These are phyloP conservation scores for Parthenolecanium corni DNA, from an alignment of 2,888 invertebrate species.

Conservation along the genomic window DNA sequence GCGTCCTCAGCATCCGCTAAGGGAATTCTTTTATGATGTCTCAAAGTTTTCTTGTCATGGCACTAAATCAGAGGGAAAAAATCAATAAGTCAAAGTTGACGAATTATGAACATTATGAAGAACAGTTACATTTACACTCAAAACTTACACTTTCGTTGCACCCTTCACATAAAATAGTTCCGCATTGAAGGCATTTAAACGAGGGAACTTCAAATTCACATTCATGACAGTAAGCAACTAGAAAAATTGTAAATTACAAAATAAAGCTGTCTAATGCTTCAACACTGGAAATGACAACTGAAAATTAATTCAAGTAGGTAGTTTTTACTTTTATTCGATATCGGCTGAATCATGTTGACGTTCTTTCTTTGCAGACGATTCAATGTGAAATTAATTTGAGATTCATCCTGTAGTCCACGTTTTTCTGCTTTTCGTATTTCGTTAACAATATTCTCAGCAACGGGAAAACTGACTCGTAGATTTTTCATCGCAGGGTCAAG, in stretches of 20 bases:
- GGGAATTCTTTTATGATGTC: background rate
- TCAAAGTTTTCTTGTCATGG: background rate
- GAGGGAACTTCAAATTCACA: background rate
- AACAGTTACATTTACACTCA: background rate
- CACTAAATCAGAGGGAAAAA: background rate
- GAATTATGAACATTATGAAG: no score
- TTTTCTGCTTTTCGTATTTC: background rate
- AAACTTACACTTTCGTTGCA: background rate
- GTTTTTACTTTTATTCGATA: no score
- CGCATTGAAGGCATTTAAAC: background rate
- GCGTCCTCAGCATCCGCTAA: no score
- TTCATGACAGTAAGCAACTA: background rate
- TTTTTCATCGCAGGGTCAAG: background rate
- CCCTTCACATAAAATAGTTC: background rate
- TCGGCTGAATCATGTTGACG: no score
- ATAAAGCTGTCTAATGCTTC: no score
- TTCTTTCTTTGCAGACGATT: background rate
- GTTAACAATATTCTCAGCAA: background rate
- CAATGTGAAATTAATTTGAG: background rate
- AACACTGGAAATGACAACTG: background rate
- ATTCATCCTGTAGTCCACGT: background rate
- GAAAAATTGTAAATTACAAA: background rate
- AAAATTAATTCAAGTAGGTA: no score
- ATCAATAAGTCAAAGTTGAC: no score
- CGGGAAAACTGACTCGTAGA: background rate